Conservation (phyloP, 2,888 invertebrate genomes). For the Caenorhabditis drosophilae region DNA sequence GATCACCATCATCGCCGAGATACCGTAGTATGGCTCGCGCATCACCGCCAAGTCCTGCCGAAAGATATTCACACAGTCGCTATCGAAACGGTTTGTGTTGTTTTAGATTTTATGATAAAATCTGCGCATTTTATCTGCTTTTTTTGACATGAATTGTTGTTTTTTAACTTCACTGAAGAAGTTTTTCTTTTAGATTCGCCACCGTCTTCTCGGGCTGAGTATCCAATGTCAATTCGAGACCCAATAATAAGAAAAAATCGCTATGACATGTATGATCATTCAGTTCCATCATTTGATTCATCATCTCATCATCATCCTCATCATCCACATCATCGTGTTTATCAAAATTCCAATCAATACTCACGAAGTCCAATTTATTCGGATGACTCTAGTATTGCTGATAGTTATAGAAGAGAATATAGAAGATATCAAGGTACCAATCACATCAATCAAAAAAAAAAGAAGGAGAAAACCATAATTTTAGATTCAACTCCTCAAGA, state of each 20-base stretch:
- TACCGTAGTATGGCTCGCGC: slow-evolving; percentile 47
- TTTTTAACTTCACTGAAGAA: background rate
- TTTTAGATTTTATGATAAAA: background rate
- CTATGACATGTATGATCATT: slow-evolving; percentile 28
- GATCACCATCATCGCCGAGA: slow-evolving; percentile 55
- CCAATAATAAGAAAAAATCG: slow-evolving; percentile 41
- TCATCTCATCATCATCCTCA: slow-evolving; percentile 19
- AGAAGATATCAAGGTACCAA: slow-evolving; percentile 35
- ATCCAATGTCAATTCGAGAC: slow-evolving; percentile 50
- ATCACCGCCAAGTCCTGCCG: slow-evolving; percentile 51
- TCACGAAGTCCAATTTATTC: slow-evolving; percentile 50
- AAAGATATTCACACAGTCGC: slow-evolving; percentile 38
- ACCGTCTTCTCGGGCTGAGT: slow-evolving; percentile 49
- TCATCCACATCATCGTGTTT: slow-evolving; percentile 14
- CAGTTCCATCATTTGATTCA: slow-evolving; percentile 35
- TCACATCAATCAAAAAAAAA: background rate
- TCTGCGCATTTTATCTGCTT: background rate
- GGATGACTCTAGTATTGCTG: slow-evolving; percentile 50
- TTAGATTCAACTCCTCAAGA: slow-evolving; percentile 43
- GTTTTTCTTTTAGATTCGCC: slow-evolving; percentile 43
- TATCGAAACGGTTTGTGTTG: slow-evolving; percentile 45
- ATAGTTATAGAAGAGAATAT: slow-evolving; percentile 42
- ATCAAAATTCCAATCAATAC: slow-evolving; percentile 37
- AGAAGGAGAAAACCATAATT: background rate
- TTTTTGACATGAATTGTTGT: background rate